Conservation (phyloP, 2,888 invertebrate species). For the Chaetoderma sp. region DNA sequence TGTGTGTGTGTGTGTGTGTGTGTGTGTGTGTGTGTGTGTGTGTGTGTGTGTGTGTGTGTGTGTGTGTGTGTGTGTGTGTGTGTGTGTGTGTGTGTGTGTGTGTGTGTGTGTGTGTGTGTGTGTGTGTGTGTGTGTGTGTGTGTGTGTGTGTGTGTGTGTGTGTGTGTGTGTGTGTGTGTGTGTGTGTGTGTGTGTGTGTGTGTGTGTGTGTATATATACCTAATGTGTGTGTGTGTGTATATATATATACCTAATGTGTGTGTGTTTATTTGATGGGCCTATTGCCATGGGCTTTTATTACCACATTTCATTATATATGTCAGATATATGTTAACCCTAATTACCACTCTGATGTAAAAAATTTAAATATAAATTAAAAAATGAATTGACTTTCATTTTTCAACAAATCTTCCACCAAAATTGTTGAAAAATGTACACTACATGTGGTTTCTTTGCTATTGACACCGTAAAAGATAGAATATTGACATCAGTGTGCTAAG, state of each 20-base stretch:
- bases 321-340: too few relatives aligned
- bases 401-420: too few relatives aligned
- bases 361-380: too few relatives aligned
- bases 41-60: conserved; percentile 23
- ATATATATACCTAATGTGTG: background rate
- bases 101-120: conserved; percentile 28
- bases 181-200: background rate
- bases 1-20: conserved; percentile 16
- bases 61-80: conserved; percentile 26
- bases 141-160: conserved; percentile 10
- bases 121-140: conserved; percentile 25
- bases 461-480: too few relatives aligned
- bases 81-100: conserved; percentile 27
- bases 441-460: too few relatives aligned
- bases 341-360: too few relatives aligned
- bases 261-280: too few relatives aligned
- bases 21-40: conserved; percentile 16
- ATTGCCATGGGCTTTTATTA: too few relatives aligned
- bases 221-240: background rate
- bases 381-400: too few relatives aligned
- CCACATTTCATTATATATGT: too few relatives aligned
- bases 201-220: background rate
- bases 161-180: background rate
- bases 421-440: too few relatives aligned
- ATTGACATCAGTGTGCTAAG: too few relatives aligned